Base-by-base conservation (phyloP, 2,113 vertebrate genomes). In the Paraplagusia blochii region DNA sequence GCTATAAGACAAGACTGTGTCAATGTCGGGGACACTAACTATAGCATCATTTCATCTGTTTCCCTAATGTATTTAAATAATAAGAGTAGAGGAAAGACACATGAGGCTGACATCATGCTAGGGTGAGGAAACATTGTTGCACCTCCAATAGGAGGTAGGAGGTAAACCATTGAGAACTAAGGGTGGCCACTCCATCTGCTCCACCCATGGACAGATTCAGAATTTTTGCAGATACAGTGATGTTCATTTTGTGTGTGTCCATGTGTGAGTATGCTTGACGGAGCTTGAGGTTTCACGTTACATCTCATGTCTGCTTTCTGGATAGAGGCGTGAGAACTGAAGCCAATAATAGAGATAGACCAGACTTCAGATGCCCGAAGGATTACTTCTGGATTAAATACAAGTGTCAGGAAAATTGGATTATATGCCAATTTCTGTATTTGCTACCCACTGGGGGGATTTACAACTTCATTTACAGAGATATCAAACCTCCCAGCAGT, bases 241-340 rank as follows among this genome's bases (percentile, higher is more conserved):
- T 64, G 65, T 51, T 69, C 39, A 48, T 29, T 29, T 29, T 29
- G 22, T 29, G 22, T 29, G 22, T 7, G 46, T 71, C 49, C 58
- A 29, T 29, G 22, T 73, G 60, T 61, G 66, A 66, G 59, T 69
- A 44, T 64, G 56, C 14, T 59, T 1, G 16, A 54, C 36, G 59
- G 76, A 81, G 70, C 34, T 19, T 33, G 17, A 22, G 61, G 82
- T 84, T 72, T 89, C 84, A 73, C 80, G 79, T 89, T 88, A 81
- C 66, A 11, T 55, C 55, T 4, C 38, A 40, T 13, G 4, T 62
- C 76, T 71, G 57, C 63, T 76, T 81, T 66, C 67, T 72, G 53
- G 38, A 50, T 35, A 49, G 62, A 58, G 53, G 72, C 51, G 67
- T 84, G 77, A 84, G 65, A 75, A 78, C 35, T 53, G 10, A 58